These are phyloP conservation scores for Adelognathus sp. DNA, from an alignment of 2,888 invertebrate species.

Conservation along the genomic window DNA sequence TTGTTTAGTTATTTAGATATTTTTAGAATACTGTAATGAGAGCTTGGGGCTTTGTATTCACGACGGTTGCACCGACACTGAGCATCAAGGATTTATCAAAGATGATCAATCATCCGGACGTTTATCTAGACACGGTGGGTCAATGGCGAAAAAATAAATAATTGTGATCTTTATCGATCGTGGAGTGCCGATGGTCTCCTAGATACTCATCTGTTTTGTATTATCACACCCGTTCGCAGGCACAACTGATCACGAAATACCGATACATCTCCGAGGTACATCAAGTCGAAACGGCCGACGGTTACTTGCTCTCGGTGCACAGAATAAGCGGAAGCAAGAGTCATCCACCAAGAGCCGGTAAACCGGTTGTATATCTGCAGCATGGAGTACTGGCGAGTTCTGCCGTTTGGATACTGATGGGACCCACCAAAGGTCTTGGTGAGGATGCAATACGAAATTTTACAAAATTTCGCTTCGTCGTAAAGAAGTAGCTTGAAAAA, in stretches of 20 bases:
- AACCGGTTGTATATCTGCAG: conserved; percentile 71
- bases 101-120: conserved; percentile 73
- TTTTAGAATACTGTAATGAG: conserved; percentile 69
- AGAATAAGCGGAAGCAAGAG: conserved; percentile 67
- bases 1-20: conserved; percentile 2
- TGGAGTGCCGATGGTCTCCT: too few species aligned
- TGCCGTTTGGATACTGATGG: conserved; percentile 70
- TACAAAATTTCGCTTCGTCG: background rate
- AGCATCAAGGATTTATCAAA: conserved; percentile 70
- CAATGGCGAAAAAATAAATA: background rate
- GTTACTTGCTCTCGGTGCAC: conserved; percentile 71
- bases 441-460: conserved; percentile 26
- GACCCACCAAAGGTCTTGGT: conserved; percentile 72
- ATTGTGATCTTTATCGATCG: too few species aligned
- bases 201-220: too few species aligned
- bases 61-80: conserved; percentile 69
- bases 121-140: conserved; percentile 70
- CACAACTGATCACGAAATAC: conserved; percentile 71
- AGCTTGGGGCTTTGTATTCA: conserved; percentile 69
- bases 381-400: conserved; percentile 74
- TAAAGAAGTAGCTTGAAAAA: background rate
- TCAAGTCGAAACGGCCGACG: conserved; percentile 69
- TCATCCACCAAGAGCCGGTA: conserved; percentile 57
- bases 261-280: conserved; percentile 70
- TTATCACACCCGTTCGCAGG: too few species aligned